Base-by-base conservation (phyloP, 1,140 invertebrate species). In the Brachystomella parvula region DNA sequence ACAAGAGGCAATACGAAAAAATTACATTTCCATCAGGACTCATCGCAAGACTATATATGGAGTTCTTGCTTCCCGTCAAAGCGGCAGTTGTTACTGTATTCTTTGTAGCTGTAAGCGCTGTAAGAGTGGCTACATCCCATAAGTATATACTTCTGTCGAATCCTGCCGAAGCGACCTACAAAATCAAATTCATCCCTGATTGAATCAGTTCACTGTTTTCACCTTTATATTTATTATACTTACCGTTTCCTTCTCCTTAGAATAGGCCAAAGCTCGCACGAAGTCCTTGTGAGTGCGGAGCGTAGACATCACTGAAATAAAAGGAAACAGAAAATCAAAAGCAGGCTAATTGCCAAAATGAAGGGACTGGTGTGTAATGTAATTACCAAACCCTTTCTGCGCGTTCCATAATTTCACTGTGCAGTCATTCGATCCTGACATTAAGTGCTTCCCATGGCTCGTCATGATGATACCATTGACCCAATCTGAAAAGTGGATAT, bases 381-480 rank as follows among this genome's bases (percentile, higher is more conserved):
- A 44, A 12, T 44, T 26, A 77, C 94, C 97, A 77, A 97, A 97
- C n/a, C 95, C 96, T 84, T 98, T 98, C 69, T 96, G 93, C 19
- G 95, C 94, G 82, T 98, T 99, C 97, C 96, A 99, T 61, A 99
- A 92, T 83, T 99, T 99, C 0, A 99, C 94, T 39, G 96, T 99
- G 47, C 96, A 98, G 78, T 99, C 97, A 71, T 93, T 96, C 75
- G 95, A 98, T 2, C 96, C 96, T 64, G 96, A 98, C 77, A 99
- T 98, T 72, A 99, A 84, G 80, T 97, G 95, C 80, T 92, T 89
- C 32, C 95, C 95, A 72, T 89, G 89, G 80, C 95, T 97, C 77
- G 96, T 99, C 1, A 99, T 81, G 12, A 98, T 89, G 78, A 99
- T 96, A 81, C 99, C 96, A 80, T 99, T 99, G 17, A 99, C 94